Evolutionary conservation across 2,113 vertebrate species (phyloP), one percentile per base, ranked within the genome.

Genomic region (Apus apus): DNA sequence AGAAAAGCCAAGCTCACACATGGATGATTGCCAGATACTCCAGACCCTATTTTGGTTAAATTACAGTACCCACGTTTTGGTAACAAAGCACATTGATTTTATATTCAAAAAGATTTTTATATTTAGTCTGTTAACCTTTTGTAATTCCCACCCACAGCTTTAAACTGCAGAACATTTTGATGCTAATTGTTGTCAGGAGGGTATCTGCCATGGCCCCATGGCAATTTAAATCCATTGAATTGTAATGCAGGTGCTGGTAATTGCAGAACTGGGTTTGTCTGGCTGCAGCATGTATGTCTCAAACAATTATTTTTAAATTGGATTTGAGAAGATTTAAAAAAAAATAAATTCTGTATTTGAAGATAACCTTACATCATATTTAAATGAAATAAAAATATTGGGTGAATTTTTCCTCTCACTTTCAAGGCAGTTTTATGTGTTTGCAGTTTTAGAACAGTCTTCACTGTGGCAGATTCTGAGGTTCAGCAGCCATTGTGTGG

Each of bases 61-160:
- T 97, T 96, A 97, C 95, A 98, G 97, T 97, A 97, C 97, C 97
- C 97, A 89, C 93, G 95, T 94, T 96, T 96, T 4, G 65, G 95
- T 93, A 92, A 98, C 97, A 98, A 98, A 98, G 98, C 90, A 0
- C 97, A 87, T 90, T 97, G 97, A 98, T 98, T 98, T 98, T 94
- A 97, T 96, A 97, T 98, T 97, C 98, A 98, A 78, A 97, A 95
- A 86, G 86, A 91, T 97, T 97, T 97, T 98, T 98, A 97, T 98
- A 98, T 98, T 98, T 97, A 98, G 97, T 97, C 97, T 97, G 97
- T 96, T 97, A 97, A 98, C 98, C 98, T 98, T 98, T 97, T 97
- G 98, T 98, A 89, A 97, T 96, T 96, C 97, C 97, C 96, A 94
- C 97, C 97, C 97, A 97, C 97, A 67, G 97, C 97, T 97, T 94